Percentiles rank a stretch among this genome's conserved stretches.
phyloP scores from a whole-genome alignment of 2,888 invertebrate genomes.

The Xestobium rufovillosum region DNA sequence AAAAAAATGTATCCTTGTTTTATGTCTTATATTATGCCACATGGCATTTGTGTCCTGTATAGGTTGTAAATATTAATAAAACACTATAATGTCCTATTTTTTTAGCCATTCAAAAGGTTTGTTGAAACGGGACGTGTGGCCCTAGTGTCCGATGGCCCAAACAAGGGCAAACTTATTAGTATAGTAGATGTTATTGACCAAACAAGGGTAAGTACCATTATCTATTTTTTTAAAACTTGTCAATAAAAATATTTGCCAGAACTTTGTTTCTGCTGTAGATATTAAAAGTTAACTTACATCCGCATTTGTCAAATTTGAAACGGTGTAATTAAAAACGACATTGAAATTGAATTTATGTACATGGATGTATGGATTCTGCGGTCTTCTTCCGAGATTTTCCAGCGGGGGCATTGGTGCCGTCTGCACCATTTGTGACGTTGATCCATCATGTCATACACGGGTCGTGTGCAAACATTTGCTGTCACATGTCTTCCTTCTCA shows the following conservation, averaged over 20 bases:
- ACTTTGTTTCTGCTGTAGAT: neutral
- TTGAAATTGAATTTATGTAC: no score
- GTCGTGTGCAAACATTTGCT: conserved; percentile 1
- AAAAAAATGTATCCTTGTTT: neutral
- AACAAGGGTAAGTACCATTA: conserved; percentile 61
- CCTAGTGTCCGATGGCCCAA: conserved; percentile 82
- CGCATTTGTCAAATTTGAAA: neutral
- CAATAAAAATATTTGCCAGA: neutral
- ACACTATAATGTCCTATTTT: no score
- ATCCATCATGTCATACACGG: no score
- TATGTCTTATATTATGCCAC: conserved; percentile 7
- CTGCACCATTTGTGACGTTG: no score
- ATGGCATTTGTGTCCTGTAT: conserved; percentile 8
- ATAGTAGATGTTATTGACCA: conserved; percentile 98
- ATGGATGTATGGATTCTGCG: no score
- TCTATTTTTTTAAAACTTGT: conserved; percentile 11
- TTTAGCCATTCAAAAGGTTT: conserved; percentile 81
- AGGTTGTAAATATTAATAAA: conserved; percentile 1
- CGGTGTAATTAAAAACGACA: conserved; percentile 2
- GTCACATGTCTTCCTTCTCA: no score
- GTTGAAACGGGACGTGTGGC: conserved; percentile 98
- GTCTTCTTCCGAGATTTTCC: no score
- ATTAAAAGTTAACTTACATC: neutral
- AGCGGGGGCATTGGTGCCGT: no score
- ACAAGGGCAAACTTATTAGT: conserved; percentile 86